A percentile compares a stretch with the other conserved stretches of the same genome.
phyloP scores from a whole-genome alignment of 2,888 invertebrate species.

The Camptogramma bilineatum region DNA sequence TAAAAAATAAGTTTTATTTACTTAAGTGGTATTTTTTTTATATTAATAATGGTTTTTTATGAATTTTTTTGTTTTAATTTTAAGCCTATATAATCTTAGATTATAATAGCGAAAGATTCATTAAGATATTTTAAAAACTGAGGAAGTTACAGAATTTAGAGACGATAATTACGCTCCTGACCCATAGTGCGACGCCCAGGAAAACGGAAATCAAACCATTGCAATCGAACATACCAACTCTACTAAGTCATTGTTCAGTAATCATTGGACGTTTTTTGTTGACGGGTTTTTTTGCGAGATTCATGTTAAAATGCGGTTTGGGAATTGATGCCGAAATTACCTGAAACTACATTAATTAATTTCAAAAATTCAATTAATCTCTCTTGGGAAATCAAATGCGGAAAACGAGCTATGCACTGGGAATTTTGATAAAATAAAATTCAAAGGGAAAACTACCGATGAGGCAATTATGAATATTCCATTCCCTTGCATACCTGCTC shows the following conservation, averaged over 20 bases:
- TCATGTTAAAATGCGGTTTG: neutral
- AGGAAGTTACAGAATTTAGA: no score
- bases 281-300: neutral
- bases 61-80: no score
- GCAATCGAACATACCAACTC: conserved; percentile 1
- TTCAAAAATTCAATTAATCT: neutral
- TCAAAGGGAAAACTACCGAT: neutral
- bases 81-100: no score
- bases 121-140: no score
- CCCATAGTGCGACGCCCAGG: conserved; percentile 1
- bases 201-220: conserved; percentile 14
- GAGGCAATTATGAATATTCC: neutral
- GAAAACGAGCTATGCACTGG: neutral
- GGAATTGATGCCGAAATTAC: neutral
- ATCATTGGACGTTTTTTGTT: neutral
- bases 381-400: neutral
- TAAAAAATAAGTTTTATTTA: no score
- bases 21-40: no score
- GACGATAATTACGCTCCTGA: no score
- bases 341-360: no score
- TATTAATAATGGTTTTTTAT: no score
- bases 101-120: no score
- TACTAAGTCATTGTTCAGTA: neutral
- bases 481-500: neutral
- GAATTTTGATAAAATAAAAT: neutral